phyloP scores from a whole-genome alignment of 2,888 invertebrate species.

The Tipula unca region DNA sequence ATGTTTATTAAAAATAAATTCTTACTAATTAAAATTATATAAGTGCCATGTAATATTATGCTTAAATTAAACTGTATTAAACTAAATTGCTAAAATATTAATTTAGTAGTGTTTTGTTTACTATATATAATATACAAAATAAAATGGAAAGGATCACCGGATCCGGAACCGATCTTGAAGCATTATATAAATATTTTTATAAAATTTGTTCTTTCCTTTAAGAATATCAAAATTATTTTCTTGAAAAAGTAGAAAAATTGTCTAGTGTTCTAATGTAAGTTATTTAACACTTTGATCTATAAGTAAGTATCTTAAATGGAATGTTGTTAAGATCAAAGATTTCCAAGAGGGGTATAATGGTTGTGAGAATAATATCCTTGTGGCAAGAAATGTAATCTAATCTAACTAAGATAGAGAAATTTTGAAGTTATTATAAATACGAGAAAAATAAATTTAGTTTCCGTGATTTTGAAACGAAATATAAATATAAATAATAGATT shows the following conservation, averaged over 20 bases:
- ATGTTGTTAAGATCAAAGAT: background rate
- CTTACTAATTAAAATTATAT: background rate
- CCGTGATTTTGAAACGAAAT: background rate
- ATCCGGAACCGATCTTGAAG: background rate
- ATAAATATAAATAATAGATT: conserved; percentile 1
- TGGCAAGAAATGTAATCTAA: background rate
- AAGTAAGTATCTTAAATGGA: background rate
- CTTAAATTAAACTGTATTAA: background rate
- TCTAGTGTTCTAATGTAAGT: background rate
- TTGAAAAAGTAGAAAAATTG: conserved; percentile 8
- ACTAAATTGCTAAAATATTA: background rate
- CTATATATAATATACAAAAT: background rate
- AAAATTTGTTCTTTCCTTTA: background rate
- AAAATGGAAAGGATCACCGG: background rate
- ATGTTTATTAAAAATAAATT: background rate
- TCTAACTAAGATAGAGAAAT: background rate
- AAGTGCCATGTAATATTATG: background rate
- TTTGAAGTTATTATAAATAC: background rate
- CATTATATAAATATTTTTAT: background rate
- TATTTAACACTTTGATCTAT: background rate
- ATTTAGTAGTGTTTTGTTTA: background rate
- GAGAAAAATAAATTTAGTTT: background rate
- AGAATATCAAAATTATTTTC: background rate
- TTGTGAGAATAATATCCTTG: background rate
- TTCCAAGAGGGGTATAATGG: background rate